Conservation (phyloP, 2,113 vertebrate genomes). For the Paramormyrops kingsleyae region DNA sequence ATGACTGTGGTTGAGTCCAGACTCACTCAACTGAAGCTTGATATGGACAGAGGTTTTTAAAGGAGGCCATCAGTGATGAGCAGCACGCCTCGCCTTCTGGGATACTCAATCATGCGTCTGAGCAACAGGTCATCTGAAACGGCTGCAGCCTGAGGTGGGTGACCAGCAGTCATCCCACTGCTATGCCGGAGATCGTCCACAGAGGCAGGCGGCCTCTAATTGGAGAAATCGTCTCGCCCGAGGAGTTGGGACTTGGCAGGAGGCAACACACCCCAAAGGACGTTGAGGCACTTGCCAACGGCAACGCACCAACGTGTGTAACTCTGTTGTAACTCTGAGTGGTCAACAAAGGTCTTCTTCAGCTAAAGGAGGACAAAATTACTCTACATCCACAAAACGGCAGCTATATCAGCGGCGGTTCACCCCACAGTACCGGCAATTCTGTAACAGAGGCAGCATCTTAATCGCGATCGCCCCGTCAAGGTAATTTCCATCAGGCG, state of each 20-base stretch:
- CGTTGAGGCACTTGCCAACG: no score
- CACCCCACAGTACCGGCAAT: not conserved
- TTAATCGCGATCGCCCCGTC: not conserved
- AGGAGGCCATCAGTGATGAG: not conserved
- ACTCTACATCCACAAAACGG: not conserved
- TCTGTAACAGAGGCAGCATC: not conserved
- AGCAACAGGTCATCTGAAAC: not conserved
- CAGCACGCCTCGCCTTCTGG: not conserved
- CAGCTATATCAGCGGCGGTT: not conserved
- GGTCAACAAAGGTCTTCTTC: not conserved
- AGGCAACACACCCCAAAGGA: not conserved
- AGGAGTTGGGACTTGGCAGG: not conserved
- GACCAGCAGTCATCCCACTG: not conserved
- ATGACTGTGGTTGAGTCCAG: not conserved
- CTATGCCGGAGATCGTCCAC: not conserved
- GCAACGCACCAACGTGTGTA: not conserved
- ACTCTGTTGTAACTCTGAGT: not conserved
- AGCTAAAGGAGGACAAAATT: not conserved
- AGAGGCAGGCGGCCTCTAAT: not conserved
- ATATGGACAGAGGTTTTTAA: not conserved
- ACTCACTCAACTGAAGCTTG: not conserved
- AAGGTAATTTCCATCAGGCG: slow-evolving; percentile 4
- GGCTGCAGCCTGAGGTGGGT: not conserved
- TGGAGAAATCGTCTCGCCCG: not conserved
- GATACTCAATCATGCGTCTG: not conserved